These are phyloP conservation scores for Pheosia gnoma DNA, from an alignment of 2,888 invertebrate species.

Conservation along the genomic window DNA sequence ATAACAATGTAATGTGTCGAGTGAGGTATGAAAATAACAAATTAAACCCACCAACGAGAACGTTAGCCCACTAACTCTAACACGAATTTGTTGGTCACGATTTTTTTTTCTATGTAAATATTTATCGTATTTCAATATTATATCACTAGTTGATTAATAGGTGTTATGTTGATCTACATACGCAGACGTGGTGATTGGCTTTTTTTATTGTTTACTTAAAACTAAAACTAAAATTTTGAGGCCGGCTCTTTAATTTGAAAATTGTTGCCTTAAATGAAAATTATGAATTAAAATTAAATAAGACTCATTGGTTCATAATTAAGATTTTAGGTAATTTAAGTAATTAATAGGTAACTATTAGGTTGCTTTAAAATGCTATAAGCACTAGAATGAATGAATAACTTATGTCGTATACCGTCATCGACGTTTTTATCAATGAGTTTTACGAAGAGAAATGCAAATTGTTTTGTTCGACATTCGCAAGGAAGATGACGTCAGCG, in stretches of 20 bases:
- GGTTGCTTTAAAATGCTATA: too few relatives aligned
- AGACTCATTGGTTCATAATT: too few relatives aligned
- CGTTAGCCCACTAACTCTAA: conserved; percentile 11
- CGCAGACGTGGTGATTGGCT: too few relatives aligned
- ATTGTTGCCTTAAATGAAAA: too few relatives aligned
- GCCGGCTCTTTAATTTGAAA: too few relatives aligned
- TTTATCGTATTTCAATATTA: not conserved
- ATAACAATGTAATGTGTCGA: conserved; percentile 19
- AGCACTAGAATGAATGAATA: too few relatives aligned
- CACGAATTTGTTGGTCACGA: conserved; percentile 2
- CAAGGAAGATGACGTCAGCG: not conserved
- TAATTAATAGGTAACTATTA: too few relatives aligned
- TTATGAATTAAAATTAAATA: too few relatives aligned
- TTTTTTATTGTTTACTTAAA: too few relatives aligned
- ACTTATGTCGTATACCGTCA: not conserved
- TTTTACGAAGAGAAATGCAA: not conserved
- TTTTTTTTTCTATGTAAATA: not conserved
- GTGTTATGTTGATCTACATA: too few relatives aligned
- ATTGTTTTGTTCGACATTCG: conserved; percentile 4
- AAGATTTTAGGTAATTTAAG: too few relatives aligned
- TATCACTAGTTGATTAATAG: not conserved
- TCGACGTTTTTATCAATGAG: conserved; percentile 1
- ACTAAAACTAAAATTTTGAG: too few relatives aligned
- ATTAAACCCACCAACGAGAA: conserved; percentile 26
- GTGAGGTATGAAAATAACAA: conserved; percentile 9